These are phyloP conservation scores for Dendrolimus kikuchii DNA, from an alignment of 1,140 invertebrate genomes.

Conservation along the genomic window DNA sequence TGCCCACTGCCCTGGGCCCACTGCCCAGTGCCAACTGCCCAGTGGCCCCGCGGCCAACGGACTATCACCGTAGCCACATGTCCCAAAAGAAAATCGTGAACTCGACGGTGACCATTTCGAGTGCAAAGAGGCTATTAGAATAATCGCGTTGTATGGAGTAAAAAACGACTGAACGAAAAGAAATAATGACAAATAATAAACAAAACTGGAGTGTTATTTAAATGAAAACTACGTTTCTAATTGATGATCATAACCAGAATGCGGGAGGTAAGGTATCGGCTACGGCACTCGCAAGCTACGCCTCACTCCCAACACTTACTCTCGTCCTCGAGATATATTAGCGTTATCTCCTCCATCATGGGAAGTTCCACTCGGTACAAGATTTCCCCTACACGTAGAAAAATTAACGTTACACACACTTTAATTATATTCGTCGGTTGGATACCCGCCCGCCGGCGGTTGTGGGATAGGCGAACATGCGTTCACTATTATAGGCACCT, in stretches of 20 bases:
- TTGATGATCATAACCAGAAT: slow-evolving; percentile 74
- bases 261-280: slow-evolving; percentile 72
- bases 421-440: slow-evolving; percentile 11
- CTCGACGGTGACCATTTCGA: slow-evolving; percentile 47
- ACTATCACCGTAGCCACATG: slow-evolving; percentile 12
- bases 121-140: slow-evolving; percentile 60
- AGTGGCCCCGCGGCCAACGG: slow-evolving; percentile 26
- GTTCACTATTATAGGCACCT: neutral
- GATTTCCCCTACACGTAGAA: slow-evolving; percentile 86
- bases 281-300: slow-evolving; percentile 74
- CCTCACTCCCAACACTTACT: slow-evolving; percentile 74
- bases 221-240: slow-evolving; percentile 73
- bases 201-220: slow-evolving; percentile 69
- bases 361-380: slow-evolving; percentile 91
- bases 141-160: slow-evolving; percentile 58
- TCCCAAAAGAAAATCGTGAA: slow-evolving; percentile 36
- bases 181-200: slow-evolving; percentile 48
- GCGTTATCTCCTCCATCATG: slow-evolving; percentile 91
- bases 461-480: neutral
- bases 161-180: slow-evolving; percentile 53
- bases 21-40: slow-evolving; percentile 5
- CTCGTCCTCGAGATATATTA: slow-evolving; percentile 88
- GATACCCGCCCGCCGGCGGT: neutral
- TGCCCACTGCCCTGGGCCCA: neutral
- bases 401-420: slow-evolving; percentile 74